These are phyloP conservation scores for Pterocles gutturalis DNA, from an alignment of 2,113 vertebrate species.

Conservation along the genomic window DNA sequence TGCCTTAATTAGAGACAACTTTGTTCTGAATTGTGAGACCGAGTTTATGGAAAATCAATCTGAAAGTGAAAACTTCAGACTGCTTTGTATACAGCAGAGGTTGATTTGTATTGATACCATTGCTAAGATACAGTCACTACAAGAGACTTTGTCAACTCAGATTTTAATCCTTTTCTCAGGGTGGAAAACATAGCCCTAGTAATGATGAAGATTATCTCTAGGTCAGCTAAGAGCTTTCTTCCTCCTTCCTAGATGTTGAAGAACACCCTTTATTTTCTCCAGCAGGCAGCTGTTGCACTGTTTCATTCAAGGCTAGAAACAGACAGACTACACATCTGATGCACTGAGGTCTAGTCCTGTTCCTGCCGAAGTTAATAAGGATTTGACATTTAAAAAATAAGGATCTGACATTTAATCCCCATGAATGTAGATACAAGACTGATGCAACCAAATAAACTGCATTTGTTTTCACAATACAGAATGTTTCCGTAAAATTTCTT, in stretches of 20 bases:
- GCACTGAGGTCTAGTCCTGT: neutral
- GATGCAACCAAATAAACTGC: neutral
- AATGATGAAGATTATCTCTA: neutral
- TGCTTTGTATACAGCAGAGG: neutral
- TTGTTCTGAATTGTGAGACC: neutral
- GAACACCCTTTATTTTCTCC: neutral
- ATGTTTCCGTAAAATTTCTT: neutral
- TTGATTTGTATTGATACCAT: neutral
- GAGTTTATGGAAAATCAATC: neutral
- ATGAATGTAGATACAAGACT: neutral
- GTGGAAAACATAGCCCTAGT: neutral
- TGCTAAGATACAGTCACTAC: neutral
- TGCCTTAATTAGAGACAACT: neutral
- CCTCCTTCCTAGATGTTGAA: neutral
- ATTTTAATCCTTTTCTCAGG: neutral
- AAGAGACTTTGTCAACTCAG: neutral
- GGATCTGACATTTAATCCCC: neutral
- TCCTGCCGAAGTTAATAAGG: neutral
- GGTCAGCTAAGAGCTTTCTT: neutral
- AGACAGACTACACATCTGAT: neutral
- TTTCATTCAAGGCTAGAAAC: neutral
- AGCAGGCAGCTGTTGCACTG: rapidly evolving
- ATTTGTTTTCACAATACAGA: neutral
- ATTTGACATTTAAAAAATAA: neutral
- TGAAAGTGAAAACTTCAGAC: neutral